Evolutionary conservation across 2,113 vertebrate species (phyloP), one percentile per base, ranked within the genome.

Genomic region (Clinocottus analis): DNA sequence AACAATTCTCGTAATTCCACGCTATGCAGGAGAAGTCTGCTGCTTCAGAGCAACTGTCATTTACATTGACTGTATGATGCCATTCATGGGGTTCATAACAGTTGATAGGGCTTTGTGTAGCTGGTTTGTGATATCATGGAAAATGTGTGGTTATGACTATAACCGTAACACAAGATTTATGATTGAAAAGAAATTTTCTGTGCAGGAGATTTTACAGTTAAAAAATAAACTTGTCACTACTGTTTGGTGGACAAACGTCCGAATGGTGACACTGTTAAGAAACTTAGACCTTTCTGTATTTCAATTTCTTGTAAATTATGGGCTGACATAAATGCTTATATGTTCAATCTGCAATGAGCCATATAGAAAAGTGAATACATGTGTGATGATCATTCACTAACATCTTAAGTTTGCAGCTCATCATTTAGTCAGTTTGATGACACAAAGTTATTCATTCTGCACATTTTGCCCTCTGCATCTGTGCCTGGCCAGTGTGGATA

Each of bases 1-100:
- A 41, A 70, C 31, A 4, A 11, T 69, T 69, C 16, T 80, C 29
- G 2, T 70, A 47, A 66, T 77, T 66, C 11, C 43, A 16, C 33
- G 4, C 33, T 14, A 2, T 49, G 27, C 0, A 45, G 11, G 29
- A 77, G n/a, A n/a, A n/a, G 33, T 35, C 11, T 2, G 1, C 14
- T 69, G 21, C 8, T 31, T 71, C 17, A 56, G 61, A 72, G 6
- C 3, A 37, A 13, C 45, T 56, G 19, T 19, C 23, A 16, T 56
- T 68, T 37, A 17, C 12, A 23, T 10, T 61, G n/a, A 21, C 1
- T 5, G 37, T 2, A 0, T 77, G 2, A 69, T 79, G 41, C 74
- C n/a, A 75, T 67, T 71, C 66, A 66, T 56, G 10, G 47, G 21
- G 21, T 51, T 25, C n/a, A 12, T 35, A 59, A 12, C 5, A 12